These are phyloP conservation scores for Gryllus bimaculatus DNA, from an alignment of 1,140 invertebrate species.

Conservation along the genomic window DNA sequence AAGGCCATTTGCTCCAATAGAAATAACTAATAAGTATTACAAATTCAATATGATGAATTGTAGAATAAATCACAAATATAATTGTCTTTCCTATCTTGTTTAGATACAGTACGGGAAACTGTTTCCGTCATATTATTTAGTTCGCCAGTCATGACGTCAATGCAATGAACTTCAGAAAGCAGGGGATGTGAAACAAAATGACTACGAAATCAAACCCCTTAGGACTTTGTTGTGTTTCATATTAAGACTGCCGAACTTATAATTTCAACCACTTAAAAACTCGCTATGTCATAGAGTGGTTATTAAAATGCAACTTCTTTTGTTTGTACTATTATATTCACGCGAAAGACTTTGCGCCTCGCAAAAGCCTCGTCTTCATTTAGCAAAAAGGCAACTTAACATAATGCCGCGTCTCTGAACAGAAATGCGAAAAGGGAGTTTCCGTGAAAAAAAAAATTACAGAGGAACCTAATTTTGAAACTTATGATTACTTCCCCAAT, in stretches of 20 bases:
- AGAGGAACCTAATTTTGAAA: not conserved
- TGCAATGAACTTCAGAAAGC: too few relatives aligned
- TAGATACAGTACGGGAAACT: too few relatives aligned
- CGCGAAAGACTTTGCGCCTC: not conserved
- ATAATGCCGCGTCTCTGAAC: not conserved
- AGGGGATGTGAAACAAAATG: too few relatives aligned
- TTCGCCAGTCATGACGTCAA: too few relatives aligned
- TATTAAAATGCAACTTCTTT: not conserved
- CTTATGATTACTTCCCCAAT: conserved; percentile 4
- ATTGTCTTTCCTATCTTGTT: too few relatives aligned
- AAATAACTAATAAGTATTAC: too few relatives aligned
- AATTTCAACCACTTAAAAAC: not conserved
- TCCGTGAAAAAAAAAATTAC: not conserved
- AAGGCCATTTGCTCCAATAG: too few relatives aligned
- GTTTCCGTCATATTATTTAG: too few relatives aligned
- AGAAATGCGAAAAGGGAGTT: not conserved
- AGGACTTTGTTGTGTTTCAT: not conserved
- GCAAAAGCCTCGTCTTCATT: not conserved
- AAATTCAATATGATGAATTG: too few relatives aligned
- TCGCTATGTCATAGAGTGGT: not conserved
- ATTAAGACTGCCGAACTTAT: not conserved
- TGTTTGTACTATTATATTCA: not conserved
- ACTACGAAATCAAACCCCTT: too few relatives aligned
- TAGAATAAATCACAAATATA: too few relatives aligned
- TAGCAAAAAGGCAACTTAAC: not conserved